Base-by-base conservation (phyloP, 2,797 vertebrate species). In the Helarctos malayanus region DNA sequence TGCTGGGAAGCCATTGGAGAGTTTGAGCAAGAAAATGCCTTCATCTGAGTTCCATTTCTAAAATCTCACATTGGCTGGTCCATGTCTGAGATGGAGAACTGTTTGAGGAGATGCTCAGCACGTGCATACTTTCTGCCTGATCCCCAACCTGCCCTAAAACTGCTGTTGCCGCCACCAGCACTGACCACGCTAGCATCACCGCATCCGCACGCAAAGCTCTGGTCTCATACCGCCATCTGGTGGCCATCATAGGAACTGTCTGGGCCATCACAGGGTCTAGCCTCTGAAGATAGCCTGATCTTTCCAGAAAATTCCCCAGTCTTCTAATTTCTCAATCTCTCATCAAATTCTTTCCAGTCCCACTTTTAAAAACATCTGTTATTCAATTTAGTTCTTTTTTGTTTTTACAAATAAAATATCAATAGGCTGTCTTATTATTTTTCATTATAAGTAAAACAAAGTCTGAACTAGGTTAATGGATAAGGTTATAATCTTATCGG, bases 221-320 rank as follows among this genome's bases (percentile, higher is more conserved):
- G 92, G 92, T 98, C 98, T 95, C 73, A 5, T 91, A 15, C 25
- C 0, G 80, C 96, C 93, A 97, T 94, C 98, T 98, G 59, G 92
- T 71, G 97, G 76, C 11, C 8, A 9, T 65, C 7, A 0, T n/a
- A 18, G 61, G 61, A 65, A n/a, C 61, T 65, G 61, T 65, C 61
- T 65, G 61, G 32, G 32, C 15, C 32, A 15, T 16, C 61, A 3
- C 6, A 65, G 29, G 15, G 61, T n/a, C 29, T 65, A 32, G 61
- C 61, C 11, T 84, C 81, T 61, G n/a, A 56, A 73, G 96, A 84
- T 9, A 21, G 38, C 8, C 35, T 11, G 25, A 15, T 23, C 49
- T 69, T 90, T 68, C 57, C 54, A 91, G 68, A 95, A 87, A 59
- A 76, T n/a, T 15, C 52, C 32, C 23, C 25, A 7, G 45, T 41